These are phyloP conservation scores for Siphamia tubifer DNA, from an alignment of 2,113 vertebrate species.

Conservation along the genomic window DNA sequence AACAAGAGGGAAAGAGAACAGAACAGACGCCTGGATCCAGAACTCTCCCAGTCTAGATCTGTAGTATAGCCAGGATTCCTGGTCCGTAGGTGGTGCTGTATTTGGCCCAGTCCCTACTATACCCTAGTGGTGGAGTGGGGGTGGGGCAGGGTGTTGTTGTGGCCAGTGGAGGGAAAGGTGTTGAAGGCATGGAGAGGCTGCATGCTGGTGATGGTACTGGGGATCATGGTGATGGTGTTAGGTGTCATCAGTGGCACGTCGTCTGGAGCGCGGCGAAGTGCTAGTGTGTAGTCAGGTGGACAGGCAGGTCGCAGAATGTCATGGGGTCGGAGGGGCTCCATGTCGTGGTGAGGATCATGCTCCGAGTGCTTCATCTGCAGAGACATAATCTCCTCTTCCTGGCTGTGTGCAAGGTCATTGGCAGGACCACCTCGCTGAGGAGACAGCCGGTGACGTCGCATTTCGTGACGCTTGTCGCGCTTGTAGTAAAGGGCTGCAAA, in stretches of 20 bases:
- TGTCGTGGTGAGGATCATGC: slow-evolving; percentile 83
- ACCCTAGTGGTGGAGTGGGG: slow-evolving; percentile 93
- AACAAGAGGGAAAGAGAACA: slow-evolving; percentile 49
- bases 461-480: slow-evolving; percentile 89
- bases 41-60: slow-evolving; percentile 26
- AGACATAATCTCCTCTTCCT: slow-evolving; percentile 92
- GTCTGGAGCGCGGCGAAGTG: slow-evolving; percentile 89
- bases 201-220: slow-evolving; percentile 87
- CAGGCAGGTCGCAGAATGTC: slow-evolving; percentile 89
- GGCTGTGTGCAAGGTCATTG: slow-evolving; percentile 87
- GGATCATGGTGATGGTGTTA: slow-evolving; percentile 93
- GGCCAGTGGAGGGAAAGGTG: slow-evolving; percentile 82
- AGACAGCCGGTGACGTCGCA: slow-evolving; percentile 85
- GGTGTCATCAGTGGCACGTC: slow-evolving; percentile 90
- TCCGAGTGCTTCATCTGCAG: slow-evolving; percentile 89
- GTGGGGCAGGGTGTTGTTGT: slow-evolving; percentile 92
- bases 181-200: slow-evolving; percentile 90
- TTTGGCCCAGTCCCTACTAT: slow-evolving; percentile 77
- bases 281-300: slow-evolving; percentile 92
- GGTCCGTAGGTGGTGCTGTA: slow-evolving; percentile 49
- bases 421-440: slow-evolving; percentile 83
- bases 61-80: slow-evolving; percentile 56
- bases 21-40: slow-evolving; percentile 45
- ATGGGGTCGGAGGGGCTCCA: slow-evolving; percentile 86
- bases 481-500: slow-evolving; percentile 95